Percentiles rank a stretch among this genome's conserved stretches.
These are phyloP conservation scores for Nipponia nippon DNA, from an alignment of 2,113 vertebrate species.

Conservation along the genomic window DNA sequence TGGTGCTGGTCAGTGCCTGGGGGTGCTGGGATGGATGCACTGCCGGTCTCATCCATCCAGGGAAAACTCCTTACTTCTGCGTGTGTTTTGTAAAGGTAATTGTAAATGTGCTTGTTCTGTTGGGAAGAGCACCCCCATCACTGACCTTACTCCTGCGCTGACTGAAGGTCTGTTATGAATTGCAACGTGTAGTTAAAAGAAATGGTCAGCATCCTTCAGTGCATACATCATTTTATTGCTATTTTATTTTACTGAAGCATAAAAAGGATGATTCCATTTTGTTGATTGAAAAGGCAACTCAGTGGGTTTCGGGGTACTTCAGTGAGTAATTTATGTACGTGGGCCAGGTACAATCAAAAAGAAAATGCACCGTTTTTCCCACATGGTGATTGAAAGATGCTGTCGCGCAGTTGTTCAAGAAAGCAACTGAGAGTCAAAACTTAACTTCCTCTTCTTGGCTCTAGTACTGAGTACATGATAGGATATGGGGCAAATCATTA, in stretches of 20 bases:
- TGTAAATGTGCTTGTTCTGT: neutral
- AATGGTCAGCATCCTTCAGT: neutral
- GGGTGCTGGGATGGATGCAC: neutral
- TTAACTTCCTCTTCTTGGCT: slow-evolving; percentile 22
- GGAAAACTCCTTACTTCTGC: neutral
- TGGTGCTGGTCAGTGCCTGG: neutral
- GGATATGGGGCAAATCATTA: neutral
- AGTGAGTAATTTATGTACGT: neutral
- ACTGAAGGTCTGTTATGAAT: neutral
- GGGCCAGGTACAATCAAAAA: neutral
- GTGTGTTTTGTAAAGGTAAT: neutral
- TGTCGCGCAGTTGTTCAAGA: neutral
- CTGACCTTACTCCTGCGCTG: neutral
- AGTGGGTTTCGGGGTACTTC: neutral
- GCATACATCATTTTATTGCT: neutral
- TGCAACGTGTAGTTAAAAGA: neutral
- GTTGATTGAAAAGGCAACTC: neutral
- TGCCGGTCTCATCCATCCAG: neutral
- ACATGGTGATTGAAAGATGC: neutral
- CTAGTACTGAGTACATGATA: neutral
- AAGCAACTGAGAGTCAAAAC: slow-evolving; percentile 11
- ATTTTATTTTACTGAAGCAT: neutral
- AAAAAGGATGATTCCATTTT: neutral
- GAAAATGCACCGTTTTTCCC: neutral
- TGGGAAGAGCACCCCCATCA: neutral